These are phyloP conservation scores for Hyperoplus immaculatus DNA, from an alignment of 2,797 vertebrate genomes.

Conservation along the genomic window DNA sequence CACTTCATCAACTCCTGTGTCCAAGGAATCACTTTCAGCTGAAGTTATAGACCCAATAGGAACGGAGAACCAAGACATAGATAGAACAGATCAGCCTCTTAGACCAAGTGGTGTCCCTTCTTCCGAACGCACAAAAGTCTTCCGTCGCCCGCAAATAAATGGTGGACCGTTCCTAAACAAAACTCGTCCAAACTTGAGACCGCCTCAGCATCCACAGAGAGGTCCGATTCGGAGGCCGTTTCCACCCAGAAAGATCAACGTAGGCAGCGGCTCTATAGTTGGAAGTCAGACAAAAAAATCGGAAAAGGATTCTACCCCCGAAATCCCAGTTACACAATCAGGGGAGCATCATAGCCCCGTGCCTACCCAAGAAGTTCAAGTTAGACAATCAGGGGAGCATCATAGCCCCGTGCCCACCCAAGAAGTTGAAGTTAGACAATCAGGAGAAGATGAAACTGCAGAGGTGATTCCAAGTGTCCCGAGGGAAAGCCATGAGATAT, in stretches of 20 bases:
- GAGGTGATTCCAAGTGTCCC: not conserved
- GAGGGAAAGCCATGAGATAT: not conserved
- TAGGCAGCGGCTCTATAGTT: not conserved
- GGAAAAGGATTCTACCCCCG: constrained; percentile 4
- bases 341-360: constrained; percentile 6
- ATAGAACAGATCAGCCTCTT: constrained; percentile 11
- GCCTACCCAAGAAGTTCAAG: constrained; percentile 4
- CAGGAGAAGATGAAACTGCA: constrained; percentile 13
- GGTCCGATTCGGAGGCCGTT: constrained; percentile 36
- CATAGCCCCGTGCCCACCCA: not conserved
- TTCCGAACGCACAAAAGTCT: constrained; percentile 33
- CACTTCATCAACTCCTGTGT: not conserved
- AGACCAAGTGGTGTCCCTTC: constrained; percentile 12
- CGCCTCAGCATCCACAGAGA: constrained; percentile 48
- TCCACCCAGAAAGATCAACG: constrained; percentile 40
- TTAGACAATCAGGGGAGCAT: constrained; percentile 10
- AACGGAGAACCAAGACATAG: not conserved
- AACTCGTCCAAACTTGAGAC: constrained; percentile 51
- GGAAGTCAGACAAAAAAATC: constrained; percentile 25
- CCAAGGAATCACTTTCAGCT: not conserved
- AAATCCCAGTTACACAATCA: constrained; percentile 9
- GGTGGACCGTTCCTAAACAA: constrained; percentile 60
- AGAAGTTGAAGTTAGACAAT: constrained; percentile 17
- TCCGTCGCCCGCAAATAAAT: constrained; percentile 12
- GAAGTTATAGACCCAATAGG: not conserved